Evolutionary conservation across 2,113 vertebrate genomes (phyloP), one percentile per base, ranked within the genome.

Genomic region (Speoplatyrhinus poulsoni): DNA sequence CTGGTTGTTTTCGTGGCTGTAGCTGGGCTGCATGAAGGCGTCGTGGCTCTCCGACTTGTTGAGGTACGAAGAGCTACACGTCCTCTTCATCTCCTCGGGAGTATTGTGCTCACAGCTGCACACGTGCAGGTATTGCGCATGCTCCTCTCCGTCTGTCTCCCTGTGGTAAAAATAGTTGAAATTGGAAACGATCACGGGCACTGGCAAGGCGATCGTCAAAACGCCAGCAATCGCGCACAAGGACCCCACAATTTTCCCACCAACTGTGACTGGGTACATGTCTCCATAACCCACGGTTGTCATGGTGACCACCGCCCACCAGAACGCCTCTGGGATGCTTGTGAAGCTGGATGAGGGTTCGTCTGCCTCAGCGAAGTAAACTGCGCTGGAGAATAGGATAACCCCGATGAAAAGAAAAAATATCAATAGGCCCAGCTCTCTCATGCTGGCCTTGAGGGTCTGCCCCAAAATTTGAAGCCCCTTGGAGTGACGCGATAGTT

Each of bases 271-370:
- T 12, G 98, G 98, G 79, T 98, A 95, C 98, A 99, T 99, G 85
- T 99, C 98, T 4, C 98, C 98, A 0, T 98, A 99, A 12, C 98
- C 98, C 3, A 99, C 98, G 0, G 98, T 99, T 66, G 98, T 99
- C 98, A 99, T 99, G 85, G 98, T 98, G 16, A 99, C 98, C 87
- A 99, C 98, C 0, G 98, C 98, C 98, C 98, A 99, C 98, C 98
- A 99, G 81, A 99, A 99, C 62, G 97, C 98, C 11, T 99, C 98
- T 0, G 98, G 98, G 85, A 99, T 99, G 87, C 98, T 99, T 67
- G 91, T 95, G 86, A 99, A 99, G 12, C 95, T 95, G 4, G 98
- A 99, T 17, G 93, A 85, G 54, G 96, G 96, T 82, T 99, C 98
- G 15, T 99, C 98, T 0, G 96, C 96, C 58, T 99, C 97, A 0